These are phyloP conservation scores for Anadara kagoshimensis DNA, from an alignment of 1,140 invertebrate species.

Conservation along the genomic window DNA sequence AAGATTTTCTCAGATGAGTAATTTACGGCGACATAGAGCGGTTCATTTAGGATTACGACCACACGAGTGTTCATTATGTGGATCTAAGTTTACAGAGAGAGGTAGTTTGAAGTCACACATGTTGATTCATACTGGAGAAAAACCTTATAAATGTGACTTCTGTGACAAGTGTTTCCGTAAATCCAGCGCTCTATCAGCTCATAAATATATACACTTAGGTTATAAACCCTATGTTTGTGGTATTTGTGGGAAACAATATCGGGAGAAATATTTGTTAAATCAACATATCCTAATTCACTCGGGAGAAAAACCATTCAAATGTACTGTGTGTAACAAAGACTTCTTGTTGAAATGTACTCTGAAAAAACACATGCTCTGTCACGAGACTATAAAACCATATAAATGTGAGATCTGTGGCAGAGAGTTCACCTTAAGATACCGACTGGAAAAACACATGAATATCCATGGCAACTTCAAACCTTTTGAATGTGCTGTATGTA, in stretches of 20 bases:
- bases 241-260: constrained; percentile 22
- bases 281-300: constrained; percentile 7
- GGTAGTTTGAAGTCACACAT: constrained; percentile 11
- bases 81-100: constrained; percentile 7
- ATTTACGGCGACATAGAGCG: constrained; percentile 1
- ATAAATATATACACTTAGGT: constrained; percentile 15
- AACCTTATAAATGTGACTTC: constrained; percentile 28
- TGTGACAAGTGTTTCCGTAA: constrained; percentile 25
- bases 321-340: constrained; percentile 17
- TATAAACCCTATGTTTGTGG: constrained; percentile 22
- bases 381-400: background rate
- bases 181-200: background rate
- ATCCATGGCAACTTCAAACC: background rate
- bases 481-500: background rate
- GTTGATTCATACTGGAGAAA: constrained; percentile 3
- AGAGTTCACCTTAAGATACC: background rate
- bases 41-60: constrained; percentile 4
- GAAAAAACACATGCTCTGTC: constrained; percentile 1
- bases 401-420: constrained; percentile 4
- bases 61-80: background rate
- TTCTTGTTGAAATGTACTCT: constrained; percentile 9
- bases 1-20: constrained; percentile 7
- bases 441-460: background rate
- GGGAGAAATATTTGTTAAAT: constrained; percentile 1
- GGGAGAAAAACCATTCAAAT: constrained; percentile 28